Evolutionary conservation across 2,888 invertebrate genomes (phyloP).

Genomic region (Furcula furcula): DNA sequence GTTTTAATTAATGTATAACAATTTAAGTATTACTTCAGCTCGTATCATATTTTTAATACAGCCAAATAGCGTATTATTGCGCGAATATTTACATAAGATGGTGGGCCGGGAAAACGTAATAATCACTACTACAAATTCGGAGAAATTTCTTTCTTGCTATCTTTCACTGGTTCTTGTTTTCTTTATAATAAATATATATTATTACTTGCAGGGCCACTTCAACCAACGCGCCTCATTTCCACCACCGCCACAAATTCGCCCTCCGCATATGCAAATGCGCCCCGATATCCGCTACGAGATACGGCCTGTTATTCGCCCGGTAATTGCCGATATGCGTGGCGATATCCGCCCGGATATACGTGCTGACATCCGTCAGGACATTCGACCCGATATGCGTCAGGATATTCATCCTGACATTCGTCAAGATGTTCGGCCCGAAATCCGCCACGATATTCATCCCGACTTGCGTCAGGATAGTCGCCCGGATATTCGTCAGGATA

Average conservation of each 20-base stretch:
- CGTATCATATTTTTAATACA: no score
- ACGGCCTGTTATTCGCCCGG: constrained; percentile 11
- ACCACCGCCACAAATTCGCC: constrained; percentile 20
- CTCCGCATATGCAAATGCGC: constrained; percentile 32
- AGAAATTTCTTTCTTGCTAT: no score
- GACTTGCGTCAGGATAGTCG: constrained; percentile 17
- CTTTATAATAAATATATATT: no score
- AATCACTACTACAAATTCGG: no score
- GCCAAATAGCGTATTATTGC: no score
- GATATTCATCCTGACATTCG: constrained; percentile 19
- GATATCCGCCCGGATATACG: constrained; percentile 7
- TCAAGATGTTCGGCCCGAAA: constrained; percentile 23
- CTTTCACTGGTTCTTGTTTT: no score
- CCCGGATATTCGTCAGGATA: constrained; percentile 12
- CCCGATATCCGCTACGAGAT: constrained; percentile 8
- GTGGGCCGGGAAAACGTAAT: no score
- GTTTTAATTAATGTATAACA: no score
- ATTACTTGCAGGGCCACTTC: constrained; percentile 56
- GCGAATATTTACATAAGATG: no score
- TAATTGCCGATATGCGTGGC: constrained; percentile 7
- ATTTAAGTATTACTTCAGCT: neutral
- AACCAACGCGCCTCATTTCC: constrained; percentile 54
- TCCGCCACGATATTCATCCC: constrained; percentile 21
- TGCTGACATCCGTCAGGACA: constrained; percentile 10
- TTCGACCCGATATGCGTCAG: constrained; percentile 11